phyloP scores from a whole-genome alignment of 2,797 vertebrate species.

The Fistularia commersonii region DNA sequence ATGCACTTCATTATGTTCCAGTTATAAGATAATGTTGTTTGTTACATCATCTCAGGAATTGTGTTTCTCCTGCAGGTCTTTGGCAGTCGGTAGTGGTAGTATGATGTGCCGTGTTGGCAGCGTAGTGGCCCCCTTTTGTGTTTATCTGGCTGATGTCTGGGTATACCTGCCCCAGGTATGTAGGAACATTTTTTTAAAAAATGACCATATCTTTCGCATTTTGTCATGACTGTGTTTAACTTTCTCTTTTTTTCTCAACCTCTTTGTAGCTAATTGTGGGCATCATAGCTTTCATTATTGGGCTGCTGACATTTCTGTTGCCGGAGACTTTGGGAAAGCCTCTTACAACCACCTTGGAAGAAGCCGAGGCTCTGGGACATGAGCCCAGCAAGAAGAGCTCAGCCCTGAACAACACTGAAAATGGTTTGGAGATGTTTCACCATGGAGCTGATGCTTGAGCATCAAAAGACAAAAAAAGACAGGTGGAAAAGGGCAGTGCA shows the following conservation, averaged over 20 bases:
- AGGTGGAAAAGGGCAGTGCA: not conserved
- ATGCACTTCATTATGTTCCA: not conserved
- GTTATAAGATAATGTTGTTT: too few species aligned
- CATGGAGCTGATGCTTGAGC: slow-evolving; percentile 34
- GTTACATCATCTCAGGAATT: too few species aligned
- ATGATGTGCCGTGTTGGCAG: slow-evolving; percentile 90
- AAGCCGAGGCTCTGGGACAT: slow-evolving; percentile 76
- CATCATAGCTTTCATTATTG: slow-evolving; percentile 83
- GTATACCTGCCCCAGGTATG: slow-evolving; percentile 84
- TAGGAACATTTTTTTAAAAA: not conserved
- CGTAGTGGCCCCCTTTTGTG: slow-evolving; percentile 85
- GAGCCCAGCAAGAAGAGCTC: slow-evolving; percentile 43
- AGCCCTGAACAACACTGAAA: slow-evolving; percentile 14
- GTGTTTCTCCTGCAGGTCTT: slow-evolving; percentile 71
- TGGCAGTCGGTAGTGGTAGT: slow-evolving; percentile 89
- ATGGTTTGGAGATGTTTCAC: slow-evolving; percentile 58
- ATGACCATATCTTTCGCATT: not conserved
- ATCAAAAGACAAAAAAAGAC: not conserved
- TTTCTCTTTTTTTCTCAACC: not conserved
- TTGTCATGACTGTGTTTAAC: not conserved
- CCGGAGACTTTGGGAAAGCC: slow-evolving; percentile 88
- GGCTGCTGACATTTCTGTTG: slow-evolving; percentile 81
- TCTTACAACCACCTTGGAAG: slow-evolving; percentile 82
- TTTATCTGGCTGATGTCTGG: slow-evolving; percentile 85
- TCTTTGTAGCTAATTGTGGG: slow-evolving; percentile 78